These are phyloP conservation scores for Thomomys bottae DNA, from an alignment of 2,113 vertebrate species.

Conservation along the genomic window DNA sequence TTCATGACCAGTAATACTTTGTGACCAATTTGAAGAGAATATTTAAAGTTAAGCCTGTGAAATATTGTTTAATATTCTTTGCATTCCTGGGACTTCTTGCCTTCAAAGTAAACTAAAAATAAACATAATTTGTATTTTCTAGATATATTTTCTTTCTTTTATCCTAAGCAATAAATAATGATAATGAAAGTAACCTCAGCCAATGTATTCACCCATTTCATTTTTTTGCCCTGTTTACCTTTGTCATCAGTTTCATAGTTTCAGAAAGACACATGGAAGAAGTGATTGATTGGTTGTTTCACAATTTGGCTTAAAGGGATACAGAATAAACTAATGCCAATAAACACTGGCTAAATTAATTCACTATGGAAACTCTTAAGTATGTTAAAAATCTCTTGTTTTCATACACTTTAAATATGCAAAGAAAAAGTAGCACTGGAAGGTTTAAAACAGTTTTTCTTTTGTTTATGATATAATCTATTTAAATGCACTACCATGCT, in stretches of 20 bases:
- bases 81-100: background rate
- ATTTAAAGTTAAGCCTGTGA: background rate
- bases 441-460: too few species aligned
- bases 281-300: background rate
- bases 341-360: background rate
- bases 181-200: background rate
- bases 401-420: background rate
- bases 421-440: too few species aligned
- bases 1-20: constrained; percentile 30
- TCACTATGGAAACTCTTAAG: too few species aligned
- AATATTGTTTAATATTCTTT: background rate
- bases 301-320: background rate
- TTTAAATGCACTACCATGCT: background rate
- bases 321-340: background rate
- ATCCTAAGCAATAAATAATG: background rate
- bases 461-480: background rate
- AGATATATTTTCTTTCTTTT: background rate
- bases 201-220: background rate
- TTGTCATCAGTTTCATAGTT: background rate
- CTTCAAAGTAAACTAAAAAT: constrained; percentile 5
- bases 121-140: background rate
- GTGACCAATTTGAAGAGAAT: constrained; percentile 1
- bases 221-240: background rate
- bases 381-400: background rate
- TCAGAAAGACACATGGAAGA: background rate